Evolutionary conservation across 2,888 invertebrate genomes (phyloP), one percentile per base, ranked within the genome.

Genomic region (Drosophila ustulata): DNA sequence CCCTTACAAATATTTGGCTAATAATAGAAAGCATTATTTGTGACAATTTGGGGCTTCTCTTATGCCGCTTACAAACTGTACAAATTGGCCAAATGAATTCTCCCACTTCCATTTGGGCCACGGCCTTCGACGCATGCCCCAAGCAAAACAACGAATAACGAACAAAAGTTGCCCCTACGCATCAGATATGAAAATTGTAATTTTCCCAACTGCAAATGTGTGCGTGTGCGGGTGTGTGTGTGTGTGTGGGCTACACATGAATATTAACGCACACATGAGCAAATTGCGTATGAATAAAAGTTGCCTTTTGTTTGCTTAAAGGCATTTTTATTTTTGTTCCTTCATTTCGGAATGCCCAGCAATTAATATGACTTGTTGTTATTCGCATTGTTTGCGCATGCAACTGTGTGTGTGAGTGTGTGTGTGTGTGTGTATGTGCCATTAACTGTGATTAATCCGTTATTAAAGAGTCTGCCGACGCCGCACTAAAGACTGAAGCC

Each of bases 371-470:
- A 78, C 62, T 68, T 66, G 46, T 63, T 62, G 53, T 52, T 41
- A 37, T 56, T 25, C 32, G 49, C 53, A 41, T 64, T 53, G 56
- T 18, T 61, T 57, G 30, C 37, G 26, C 11, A 30, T 49, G 23
- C 7, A 30, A 45, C 9, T 26, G 4, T 37, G 11, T 32, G 43
- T 26, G 9, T 30, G 34, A 26, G 25, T 58, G 34, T 34, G 49
- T 28, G 30, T 30, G 23, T 47, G n/a, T 62, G 53, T 61, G 47
- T 18, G 64, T 66, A 57, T 59, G 47, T 52, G 70, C 73, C 75
- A 88, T 82, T 80, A 75, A 75, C 88, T 74, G 69, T 88, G 88
- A 84, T 84, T 85, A 88, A 85, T 82, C 80, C 69, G 57, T 69
- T 71, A 83, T 88, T 82, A 85, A 74, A 77, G 67, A 56, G 61